Evolutionary conservation across 1,140 invertebrate species (phyloP).

Genomic region (Brachionus angularis): DNA sequence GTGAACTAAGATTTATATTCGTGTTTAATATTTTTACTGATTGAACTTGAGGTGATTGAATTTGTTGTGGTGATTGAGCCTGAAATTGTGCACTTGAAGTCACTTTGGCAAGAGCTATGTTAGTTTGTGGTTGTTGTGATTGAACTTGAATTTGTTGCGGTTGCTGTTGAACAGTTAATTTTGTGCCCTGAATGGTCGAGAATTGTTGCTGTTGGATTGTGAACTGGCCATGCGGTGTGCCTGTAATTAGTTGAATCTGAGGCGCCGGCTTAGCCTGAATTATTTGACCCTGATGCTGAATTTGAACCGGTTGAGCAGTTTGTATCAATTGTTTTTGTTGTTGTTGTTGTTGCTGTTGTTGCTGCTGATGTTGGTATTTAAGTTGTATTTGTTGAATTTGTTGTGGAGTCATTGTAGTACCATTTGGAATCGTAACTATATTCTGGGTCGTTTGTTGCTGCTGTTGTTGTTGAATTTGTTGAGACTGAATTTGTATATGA

Average conservation of each 20-base stretch:
- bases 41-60: not conserved
- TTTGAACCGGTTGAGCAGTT: not conserved
- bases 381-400: constrained; percentile 18
- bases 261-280: not conserved
- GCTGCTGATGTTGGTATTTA: constrained; percentile 26
- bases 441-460: not conserved
- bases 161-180: constrained; percentile 28
- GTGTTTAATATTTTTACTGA: constrained; percentile 36
- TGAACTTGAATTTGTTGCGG: not conserved
- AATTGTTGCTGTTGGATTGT: not conserved
- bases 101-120: constrained; percentile 4
- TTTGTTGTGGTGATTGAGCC: constrained; percentile 10
- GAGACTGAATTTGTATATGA: not conserved
- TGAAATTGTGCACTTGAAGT: not conserved
- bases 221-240: not conserved
- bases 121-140: not conserved
- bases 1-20: constrained; percentile 8
- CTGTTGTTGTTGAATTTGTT: constrained; percentile 20
- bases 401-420: not conserved
- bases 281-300: not conserved
- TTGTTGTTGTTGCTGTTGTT: constrained; percentile 28
- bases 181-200: not conserved
- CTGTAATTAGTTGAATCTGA: constrained; percentile 23
- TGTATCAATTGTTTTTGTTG: too few relatives aligned
- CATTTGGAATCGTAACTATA: not conserved